Evolutionary conservation across 2,797 vertebrate species (phyloP).

Genomic region (Pelochelys cantorii): DNA sequence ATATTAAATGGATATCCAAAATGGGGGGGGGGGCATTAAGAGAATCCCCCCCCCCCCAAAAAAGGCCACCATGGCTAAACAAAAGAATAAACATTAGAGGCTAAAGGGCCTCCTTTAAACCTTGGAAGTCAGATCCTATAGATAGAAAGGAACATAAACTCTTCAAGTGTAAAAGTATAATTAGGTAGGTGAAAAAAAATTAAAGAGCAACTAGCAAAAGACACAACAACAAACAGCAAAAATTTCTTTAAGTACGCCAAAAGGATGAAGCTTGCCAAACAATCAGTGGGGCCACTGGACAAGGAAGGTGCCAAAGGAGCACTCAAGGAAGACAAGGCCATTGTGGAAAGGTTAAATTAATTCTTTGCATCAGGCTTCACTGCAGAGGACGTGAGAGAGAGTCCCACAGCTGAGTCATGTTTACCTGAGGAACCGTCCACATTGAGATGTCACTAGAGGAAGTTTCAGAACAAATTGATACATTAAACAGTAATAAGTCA

Average conservation of each 20-base stretch:
- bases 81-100: neutral
- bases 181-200: neutral
- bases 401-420: no score
- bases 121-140: neutral
- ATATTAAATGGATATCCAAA: neutral
- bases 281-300: neutral
- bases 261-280: neutral
- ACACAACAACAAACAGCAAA: neutral
- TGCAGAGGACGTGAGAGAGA: neutral
- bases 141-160: neutral
- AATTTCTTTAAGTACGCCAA: neutral
- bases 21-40: neutral
- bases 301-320: neutral
- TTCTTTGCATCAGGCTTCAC: neutral
- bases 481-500: no score
- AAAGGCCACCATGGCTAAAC: neutral
- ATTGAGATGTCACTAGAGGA: neutral
- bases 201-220: neutral
- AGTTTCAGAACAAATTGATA: neutral
- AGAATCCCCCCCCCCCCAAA: neutral
- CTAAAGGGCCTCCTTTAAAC: neutral
- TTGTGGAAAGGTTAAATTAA: neutral
- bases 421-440: no score
- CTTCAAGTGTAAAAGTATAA: neutral
- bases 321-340: neutral